Conservation (phyloP, 2,797 vertebrate species). For the Molossus molossus region DNA sequence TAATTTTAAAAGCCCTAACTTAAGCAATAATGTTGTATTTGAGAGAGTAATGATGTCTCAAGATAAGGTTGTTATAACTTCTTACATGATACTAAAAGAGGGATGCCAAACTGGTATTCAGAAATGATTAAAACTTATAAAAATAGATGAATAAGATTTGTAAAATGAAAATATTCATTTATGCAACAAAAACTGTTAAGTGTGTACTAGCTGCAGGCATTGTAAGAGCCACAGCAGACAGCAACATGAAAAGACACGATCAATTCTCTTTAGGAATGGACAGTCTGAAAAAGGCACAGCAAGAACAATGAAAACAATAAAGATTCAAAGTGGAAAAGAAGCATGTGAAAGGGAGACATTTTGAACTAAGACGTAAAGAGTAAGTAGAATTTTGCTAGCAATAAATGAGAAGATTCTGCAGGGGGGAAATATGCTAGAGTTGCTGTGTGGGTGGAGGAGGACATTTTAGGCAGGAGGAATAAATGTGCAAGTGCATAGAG, state of each 20-base stretch:
- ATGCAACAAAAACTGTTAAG: not conserved
- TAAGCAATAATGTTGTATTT: slow-evolving; percentile 57
- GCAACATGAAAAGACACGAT: not conserved
- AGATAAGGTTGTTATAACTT: not conserved
- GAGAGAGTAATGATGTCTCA: not conserved
- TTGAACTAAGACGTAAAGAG: not conserved
- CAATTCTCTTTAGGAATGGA: not conserved
- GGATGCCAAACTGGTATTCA: not conserved
- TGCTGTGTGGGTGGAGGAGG: slow-evolving; percentile 44
- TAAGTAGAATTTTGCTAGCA: not conserved
- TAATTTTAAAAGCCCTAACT: slow-evolving; percentile 40
- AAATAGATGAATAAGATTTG: not conserved
- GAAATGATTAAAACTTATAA: slow-evolving; percentile 24
- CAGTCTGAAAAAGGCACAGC: not conserved
- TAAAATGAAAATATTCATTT: slow-evolving; percentile 18
- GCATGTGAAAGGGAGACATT: not conserved
- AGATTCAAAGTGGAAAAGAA: not conserved
- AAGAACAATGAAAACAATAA: not conserved
- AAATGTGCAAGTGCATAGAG: not conserved
- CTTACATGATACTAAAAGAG: not conserved
- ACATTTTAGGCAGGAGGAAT: slow-evolving; percentile 11
- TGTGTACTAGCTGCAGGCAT: not conserved
- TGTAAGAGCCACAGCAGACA: not conserved
- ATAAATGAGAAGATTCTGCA: slow-evolving; percentile 44
- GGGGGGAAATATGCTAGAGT: not conserved